Evolutionary conservation across 2,113 vertebrate species (phyloP), one percentile per base, ranked within the genome.

Genomic region (Girardinichthys multiradiatus): DNA sequence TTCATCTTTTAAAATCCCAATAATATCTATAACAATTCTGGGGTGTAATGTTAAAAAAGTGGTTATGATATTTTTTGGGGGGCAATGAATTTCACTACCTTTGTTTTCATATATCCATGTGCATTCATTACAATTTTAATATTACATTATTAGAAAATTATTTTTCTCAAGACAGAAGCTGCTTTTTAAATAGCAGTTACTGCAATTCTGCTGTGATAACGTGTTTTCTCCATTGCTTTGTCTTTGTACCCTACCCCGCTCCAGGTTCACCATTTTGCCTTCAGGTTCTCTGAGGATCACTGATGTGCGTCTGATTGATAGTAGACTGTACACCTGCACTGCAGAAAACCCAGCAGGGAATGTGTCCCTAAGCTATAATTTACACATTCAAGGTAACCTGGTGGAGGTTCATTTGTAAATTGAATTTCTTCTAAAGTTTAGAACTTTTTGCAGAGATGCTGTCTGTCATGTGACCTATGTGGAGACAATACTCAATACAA

Each of bases 201-300:
- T 80, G 21, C 72, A 74, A 61, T 69, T 82, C 79, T 72, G 42
- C 45, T 59, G 35, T 84, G 72, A 74, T 68, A 19, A 69, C 66
- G 15, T 77, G 29, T 79, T 82, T 86, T 86, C 61, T 81, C 45
- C 35, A 26, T 81, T 70, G 79, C 73, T 79, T 73, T 80, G 37
- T 71, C 76, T 69, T 84, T 86, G 61, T 57, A 59, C 72, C 79
- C 84, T 68, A 74, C 81, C 73, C 65, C 76, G 87, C 57, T 8
- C 13, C 86, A 98, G 97, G 89, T 90, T 95, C 81, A 92, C 83
- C 0, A 59, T 97, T 64, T 93, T 97, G 45, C 93, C 94, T 0
- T 95, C 93, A 0, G 96, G 96, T 68, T 97, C 96, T 64, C 94
- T 99, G 66, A 93, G 19, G 60, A 94, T 99, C 92, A 80, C 89